Base-by-base conservation (phyloP, 2,113 vertebrate species). In the Psephotus haematonotus region DNA sequence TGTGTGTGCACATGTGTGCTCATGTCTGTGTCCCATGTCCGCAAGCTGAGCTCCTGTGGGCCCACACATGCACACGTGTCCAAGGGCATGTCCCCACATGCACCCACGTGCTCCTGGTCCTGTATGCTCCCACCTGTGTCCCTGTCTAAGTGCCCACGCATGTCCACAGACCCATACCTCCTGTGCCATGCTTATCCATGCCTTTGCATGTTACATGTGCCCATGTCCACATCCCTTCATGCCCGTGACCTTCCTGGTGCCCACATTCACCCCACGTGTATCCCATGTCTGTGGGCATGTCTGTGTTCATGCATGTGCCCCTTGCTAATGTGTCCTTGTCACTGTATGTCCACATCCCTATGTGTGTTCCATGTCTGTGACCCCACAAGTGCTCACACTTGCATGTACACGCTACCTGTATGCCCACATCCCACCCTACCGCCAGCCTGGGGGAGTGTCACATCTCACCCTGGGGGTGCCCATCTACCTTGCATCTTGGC, bases 401-500 rank as follows among this genome's bases (percentile, higher is more conserved):
- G 43, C 16, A 4, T 23, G 55, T 13, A 44, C n/a, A 23, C 55
- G 8, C 12, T 22, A 29, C 28, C 33, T 35, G 22, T 35, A 35
- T 59, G 17, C 27, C 31, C 53, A 35, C 17, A 7, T 63, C 46
- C 59, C 59, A 25, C 12, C 59, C 37, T 60, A 49, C 46, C 19
- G 53, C 53, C 24, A 27, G 44, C 55, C 5, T 10, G 16, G 15
- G 46, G 4, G 41, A 8, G 35, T 10, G 31, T 6, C 31, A 43
- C 31, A 27, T 68, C 50, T 41, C 31, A 37, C 35, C 13, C 18
- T 4, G 13, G 35, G 8, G 10, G 27, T 53, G 27, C 52, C 57
- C 80, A 6, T 4, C 74, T 93, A 99, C 99, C 99, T 97, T 99
- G 99, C 99, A 99, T 99, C 97, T 99, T 99, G 85, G 99, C 99